Evolutionary conservation across 2,888 invertebrate species (phyloP).

Genomic region (Cephalotes varians): DNA sequence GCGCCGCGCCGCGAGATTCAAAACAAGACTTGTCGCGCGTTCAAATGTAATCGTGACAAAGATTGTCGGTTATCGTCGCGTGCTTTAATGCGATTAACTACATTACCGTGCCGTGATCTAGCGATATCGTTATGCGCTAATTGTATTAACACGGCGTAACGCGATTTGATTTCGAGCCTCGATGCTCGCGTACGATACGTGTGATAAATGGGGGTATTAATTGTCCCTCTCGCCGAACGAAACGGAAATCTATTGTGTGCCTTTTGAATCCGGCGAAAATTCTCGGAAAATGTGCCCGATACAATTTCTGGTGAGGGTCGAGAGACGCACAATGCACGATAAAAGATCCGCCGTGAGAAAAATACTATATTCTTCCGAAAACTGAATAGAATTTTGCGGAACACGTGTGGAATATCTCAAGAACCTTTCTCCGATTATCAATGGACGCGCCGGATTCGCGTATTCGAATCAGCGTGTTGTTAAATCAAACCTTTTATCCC

Average conservation of each 20-base stretch:
- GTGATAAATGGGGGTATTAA: background rate
- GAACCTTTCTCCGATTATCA: background rate
- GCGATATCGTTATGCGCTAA: background rate
- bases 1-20: background rate
- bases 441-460: background rate
- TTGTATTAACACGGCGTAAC: slow-evolving; percentile 15
- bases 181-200: background rate
- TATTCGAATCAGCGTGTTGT: background rate
- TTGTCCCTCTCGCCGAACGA: background rate
- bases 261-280: background rate
- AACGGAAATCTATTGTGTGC: background rate
- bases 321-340: background rate
- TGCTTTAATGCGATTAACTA: slow-evolving; percentile 1
- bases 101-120: background rate
- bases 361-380: background rate
- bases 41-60: background rate
- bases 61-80: background rate
- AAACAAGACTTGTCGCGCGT: background rate
- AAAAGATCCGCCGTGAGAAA: background rate
- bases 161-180: background rate
- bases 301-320: background rate
- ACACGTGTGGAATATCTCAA: background rate
- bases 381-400: background rate
- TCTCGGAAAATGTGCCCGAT: background rate
- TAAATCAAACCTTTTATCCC: background rate